phyloP scores from a whole-genome alignment of 2,888 invertebrate species.

The Pegoplata infirma region DNA sequence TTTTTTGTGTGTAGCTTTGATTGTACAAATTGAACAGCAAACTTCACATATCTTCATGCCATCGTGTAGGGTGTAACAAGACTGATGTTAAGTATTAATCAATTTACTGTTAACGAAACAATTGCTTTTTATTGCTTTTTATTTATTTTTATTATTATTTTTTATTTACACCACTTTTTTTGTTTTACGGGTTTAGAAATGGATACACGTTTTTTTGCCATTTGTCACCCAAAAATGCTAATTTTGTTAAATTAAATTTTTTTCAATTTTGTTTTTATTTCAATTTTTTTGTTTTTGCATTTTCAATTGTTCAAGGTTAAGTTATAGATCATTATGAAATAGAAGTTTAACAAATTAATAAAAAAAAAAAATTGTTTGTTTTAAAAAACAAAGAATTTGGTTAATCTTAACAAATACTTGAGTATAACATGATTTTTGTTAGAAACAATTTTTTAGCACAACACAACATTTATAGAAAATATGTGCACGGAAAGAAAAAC shows the following conservation, averaged over 20 bases:
- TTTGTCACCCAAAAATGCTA: slow-evolving; percentile 7
- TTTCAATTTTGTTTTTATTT: slow-evolving; percentile 1
- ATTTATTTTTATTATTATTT: background rate
- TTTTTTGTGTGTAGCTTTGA: too few species aligned
- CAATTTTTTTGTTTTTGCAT: slow-evolving; percentile 4
- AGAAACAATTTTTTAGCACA: too few species aligned
- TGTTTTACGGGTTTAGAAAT: background rate
- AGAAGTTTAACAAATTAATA: background rate
- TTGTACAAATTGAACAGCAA: too few species aligned
- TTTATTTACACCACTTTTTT: background rate
- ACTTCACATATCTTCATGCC: too few species aligned
- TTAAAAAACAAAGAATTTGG: background rate
- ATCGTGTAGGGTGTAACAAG: background rate
- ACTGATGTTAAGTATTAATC: background rate
- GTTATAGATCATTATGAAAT: background rate
- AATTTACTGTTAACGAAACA: background rate
- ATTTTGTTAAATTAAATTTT: background rate
- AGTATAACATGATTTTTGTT: background rate
- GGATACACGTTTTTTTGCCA: background rate
- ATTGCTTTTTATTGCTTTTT: background rate
- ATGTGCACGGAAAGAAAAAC: too few species aligned
- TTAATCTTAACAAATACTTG: background rate
- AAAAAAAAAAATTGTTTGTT: too few species aligned
- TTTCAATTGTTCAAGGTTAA: slow-evolving; percentile 30
- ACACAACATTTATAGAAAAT: too few species aligned